Conservation (phyloP, 2,797 vertebrate genomes). For the Malurus leucopterus region DNA sequence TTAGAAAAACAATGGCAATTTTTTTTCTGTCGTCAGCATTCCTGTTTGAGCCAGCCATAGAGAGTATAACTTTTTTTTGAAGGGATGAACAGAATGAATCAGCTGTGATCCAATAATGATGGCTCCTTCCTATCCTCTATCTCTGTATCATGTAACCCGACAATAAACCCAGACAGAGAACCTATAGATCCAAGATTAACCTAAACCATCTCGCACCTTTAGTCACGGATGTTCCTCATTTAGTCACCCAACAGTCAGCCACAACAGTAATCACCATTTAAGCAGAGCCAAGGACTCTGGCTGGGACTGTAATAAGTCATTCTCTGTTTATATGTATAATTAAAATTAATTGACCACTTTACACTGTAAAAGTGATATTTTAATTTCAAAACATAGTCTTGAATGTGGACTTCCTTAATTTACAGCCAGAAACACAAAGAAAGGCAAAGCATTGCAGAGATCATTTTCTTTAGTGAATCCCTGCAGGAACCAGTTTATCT, state of each 20-base stretch:
- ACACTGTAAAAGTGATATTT: not conserved
- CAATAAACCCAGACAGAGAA: not conserved
- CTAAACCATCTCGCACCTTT: not conserved
- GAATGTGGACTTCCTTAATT: not conserved
- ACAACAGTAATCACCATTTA: not conserved
- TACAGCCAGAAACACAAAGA: not conserved
- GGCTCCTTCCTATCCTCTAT: not conserved
- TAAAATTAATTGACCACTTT: not conserved
- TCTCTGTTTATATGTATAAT: not conserved
- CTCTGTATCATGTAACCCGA: not conserved
- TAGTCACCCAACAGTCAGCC: not conserved
- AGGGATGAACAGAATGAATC: not conserved
- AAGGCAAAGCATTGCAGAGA: not conserved
- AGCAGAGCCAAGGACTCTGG: not conserved
- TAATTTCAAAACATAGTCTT: not conserved
- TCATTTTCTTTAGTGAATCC: not conserved
- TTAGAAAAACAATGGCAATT: not conserved
- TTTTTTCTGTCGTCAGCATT: not conserved
- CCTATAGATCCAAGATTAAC: constrained; percentile 9
- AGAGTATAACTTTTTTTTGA: not conserved
- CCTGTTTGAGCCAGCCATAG: not conserved
- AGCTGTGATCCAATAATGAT: not conserved
- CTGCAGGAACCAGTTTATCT: not conserved
- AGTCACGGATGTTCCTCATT: not conserved
- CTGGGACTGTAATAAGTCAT: not conserved